A percentile compares a stretch with the other conserved stretches of the same genome.
Evolutionary conservation across 2,113 vertebrate genomes (phyloP).

Genomic region (Ochotona princeps): DNA sequence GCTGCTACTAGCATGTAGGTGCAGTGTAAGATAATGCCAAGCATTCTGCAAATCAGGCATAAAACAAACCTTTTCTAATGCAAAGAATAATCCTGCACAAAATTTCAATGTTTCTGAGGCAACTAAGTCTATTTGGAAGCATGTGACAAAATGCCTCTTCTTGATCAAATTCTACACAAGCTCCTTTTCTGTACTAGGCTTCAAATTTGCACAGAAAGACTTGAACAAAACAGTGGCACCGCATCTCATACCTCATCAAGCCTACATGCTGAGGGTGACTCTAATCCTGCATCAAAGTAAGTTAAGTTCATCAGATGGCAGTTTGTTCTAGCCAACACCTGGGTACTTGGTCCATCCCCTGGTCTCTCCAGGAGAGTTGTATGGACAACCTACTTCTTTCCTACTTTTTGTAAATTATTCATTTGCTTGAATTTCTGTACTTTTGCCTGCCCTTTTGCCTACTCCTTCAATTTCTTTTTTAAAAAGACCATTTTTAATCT

Average conservation of each 20-base stretch:
- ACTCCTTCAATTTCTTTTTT: not conserved
- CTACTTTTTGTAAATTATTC: not conserved
- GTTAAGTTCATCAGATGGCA: not conserved
- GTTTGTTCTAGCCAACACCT: not conserved
- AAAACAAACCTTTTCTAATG: not conserved
- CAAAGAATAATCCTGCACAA: not conserved
- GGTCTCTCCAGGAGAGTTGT: not conserved
- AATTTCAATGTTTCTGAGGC: not conserved
- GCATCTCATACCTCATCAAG: not conserved
- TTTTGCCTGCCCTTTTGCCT: rapidly evolving
- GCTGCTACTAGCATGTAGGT: not conserved
- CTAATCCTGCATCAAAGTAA: not conserved
- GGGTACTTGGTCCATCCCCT: not conserved
- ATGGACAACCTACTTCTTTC: rapidly evolving
- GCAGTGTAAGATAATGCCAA: not conserved
- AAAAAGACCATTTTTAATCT: not conserved
- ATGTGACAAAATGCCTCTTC: not conserved
- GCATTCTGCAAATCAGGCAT: not conserved
- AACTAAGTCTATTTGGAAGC: not conserved
- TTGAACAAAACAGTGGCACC: not conserved
- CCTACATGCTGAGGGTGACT: not conserved
- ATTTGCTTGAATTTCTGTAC: not conserved
- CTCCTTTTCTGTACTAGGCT: not conserved
- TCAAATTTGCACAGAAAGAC: not conserved
- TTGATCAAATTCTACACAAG: not conserved